Conservation (phyloP, 2,113 vertebrate species). For the Rostratula benghalensis region DNA sequence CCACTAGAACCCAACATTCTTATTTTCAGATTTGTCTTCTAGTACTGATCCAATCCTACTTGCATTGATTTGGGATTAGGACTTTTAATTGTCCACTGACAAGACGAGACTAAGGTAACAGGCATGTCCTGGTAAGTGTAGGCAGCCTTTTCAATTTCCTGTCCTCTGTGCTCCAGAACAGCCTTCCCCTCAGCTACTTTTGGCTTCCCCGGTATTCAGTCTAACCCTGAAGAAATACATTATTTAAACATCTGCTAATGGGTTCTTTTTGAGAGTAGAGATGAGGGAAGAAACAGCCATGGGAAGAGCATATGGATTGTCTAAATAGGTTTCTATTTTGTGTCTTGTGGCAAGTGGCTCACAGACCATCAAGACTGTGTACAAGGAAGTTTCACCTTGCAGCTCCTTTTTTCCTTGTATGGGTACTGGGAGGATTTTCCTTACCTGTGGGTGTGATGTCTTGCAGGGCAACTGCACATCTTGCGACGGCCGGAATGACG, state of each 20-base stretch:
- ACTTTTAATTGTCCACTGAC: not conserved
- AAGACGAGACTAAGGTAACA: not conserved
- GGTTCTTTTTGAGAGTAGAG: not conserved
- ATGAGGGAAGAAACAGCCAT: not conserved
- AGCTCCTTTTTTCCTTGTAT: not conserved
- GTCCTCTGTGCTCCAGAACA: not conserved
- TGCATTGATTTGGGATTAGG: not conserved
- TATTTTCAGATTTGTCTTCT: not conserved
- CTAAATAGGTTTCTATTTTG: not conserved
- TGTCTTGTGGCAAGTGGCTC: not conserved
- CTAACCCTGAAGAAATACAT: not conserved
- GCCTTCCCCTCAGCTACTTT: not conserved
- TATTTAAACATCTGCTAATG: not conserved
- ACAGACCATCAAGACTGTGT: not conserved
- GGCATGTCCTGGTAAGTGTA: not conserved
- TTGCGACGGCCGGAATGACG: conserved; percentile 84
- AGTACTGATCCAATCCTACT: not conserved
- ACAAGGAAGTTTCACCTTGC: not conserved
- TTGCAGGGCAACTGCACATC: conserved; percentile 87
- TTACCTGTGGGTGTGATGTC: not conserved
- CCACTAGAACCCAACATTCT: not conserved
- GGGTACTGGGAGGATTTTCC: not conserved
- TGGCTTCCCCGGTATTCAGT: not conserved
- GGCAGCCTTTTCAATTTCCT: not conserved
- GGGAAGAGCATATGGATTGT: not conserved